Conservation (phyloP, 2,888 invertebrate species). For the Strigamia maritima region DNA sequence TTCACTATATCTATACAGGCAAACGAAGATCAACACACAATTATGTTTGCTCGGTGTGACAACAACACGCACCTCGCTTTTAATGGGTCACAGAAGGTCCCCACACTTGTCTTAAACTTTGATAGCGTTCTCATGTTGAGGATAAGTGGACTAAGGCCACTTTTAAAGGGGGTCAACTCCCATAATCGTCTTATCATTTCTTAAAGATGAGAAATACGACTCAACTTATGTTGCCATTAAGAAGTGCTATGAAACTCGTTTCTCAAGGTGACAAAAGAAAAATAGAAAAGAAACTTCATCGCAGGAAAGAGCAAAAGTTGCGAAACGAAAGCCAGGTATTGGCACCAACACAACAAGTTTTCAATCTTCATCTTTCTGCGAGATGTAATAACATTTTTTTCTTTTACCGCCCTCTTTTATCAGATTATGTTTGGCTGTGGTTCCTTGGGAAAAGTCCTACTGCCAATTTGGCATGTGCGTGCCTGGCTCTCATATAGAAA, state of each 20-base stretch:
- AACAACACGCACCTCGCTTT: constrained; percentile 26
- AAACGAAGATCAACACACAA: not conserved
- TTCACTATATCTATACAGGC: not conserved
- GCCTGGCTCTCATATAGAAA: constrained; percentile 17
- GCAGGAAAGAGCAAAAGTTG: not conserved
- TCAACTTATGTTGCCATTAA: constrained; percentile 11
- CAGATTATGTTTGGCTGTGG: constrained; percentile 30
- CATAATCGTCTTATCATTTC: constrained; percentile 28
- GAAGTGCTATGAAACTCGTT: not conserved
- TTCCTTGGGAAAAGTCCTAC: constrained; percentile 23
- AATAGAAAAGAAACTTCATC: not conserved
- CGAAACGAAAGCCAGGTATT: constrained; percentile 25
- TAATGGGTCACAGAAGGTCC: constrained; percentile 25
- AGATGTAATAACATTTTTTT: constrained; percentile 18
- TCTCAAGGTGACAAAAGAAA: not conserved
- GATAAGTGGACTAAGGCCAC: constrained; percentile 16
- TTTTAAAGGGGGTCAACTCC: not conserved
- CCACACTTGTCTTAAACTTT: constrained; percentile 19
- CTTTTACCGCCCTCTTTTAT: constrained; percentile 9
- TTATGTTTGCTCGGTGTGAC: constrained; percentile 13
- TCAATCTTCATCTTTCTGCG: constrained; percentile 25
- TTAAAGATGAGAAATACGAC: constrained; percentile 13
- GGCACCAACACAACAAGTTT: constrained; percentile 30
- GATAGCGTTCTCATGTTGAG: constrained; percentile 12
- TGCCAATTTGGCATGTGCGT: constrained; percentile 34